Evolutionary conservation across 2,888 invertebrate species (phyloP).

Genomic region (Aporophyla nigra): DNA sequence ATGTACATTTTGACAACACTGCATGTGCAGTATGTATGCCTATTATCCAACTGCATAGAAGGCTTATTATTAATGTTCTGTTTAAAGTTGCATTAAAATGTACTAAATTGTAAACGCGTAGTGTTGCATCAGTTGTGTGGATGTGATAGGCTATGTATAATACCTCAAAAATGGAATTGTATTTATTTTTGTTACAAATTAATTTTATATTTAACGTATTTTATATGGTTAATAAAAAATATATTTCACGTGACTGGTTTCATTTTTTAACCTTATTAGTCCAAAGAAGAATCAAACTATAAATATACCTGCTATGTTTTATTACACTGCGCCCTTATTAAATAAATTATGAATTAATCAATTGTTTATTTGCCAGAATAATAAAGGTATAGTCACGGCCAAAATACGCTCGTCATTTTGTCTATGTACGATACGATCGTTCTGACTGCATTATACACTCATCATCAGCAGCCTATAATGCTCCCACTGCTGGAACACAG

Average conservation of each 20-base stretch:
- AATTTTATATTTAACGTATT: constrained; percentile 73
- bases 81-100: constrained; percentile 32
- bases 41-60: constrained; percentile 9
- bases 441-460: too few relatives aligned
- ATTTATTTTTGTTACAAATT: constrained; percentile 76
- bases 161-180: constrained; percentile 76
- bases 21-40: constrained; percentile 3
- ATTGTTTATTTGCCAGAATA: too few relatives aligned
- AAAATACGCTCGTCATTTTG: too few relatives aligned
- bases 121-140: constrained; percentile 38
- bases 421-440: too few relatives aligned
- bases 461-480: too few relatives aligned
- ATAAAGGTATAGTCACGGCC: too few relatives aligned
- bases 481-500: too few relatives aligned
- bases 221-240: constrained; percentile 75
- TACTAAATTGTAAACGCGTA: constrained; percentile 16
- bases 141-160: constrained; percentile 53
- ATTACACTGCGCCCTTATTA: too few relatives aligned
- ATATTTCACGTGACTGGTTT: constrained; percentile 41
- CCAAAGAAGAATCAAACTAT: too few relatives aligned
- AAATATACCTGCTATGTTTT: too few relatives aligned
- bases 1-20: constrained; percentile 28
- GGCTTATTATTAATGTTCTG: constrained; percentile 19
- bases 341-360: too few relatives aligned
- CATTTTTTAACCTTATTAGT: constrained; percentile 10